Conservation (phyloP, 2,888 invertebrate genomes). For the Brachynemurus nebulosus region DNA sequence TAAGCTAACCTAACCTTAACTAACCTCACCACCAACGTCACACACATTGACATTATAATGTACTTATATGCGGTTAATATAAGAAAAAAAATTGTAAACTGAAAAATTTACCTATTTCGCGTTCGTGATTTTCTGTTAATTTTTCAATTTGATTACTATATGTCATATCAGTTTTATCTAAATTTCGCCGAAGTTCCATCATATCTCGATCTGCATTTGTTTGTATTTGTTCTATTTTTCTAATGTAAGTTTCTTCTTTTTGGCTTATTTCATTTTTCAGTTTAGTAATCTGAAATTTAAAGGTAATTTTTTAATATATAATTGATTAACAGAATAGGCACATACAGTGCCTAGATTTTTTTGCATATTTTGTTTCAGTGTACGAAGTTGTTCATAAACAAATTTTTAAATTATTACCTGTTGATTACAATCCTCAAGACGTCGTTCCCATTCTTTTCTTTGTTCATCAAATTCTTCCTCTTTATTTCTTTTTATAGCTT, state of each 20-base stretch:
- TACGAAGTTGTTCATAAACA: no score
- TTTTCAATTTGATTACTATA: constrained; percentile 60
- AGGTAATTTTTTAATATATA: not conserved
- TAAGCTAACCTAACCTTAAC: no score
- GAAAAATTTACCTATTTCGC: constrained; percentile 44
- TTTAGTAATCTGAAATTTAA: constrained; percentile 42
- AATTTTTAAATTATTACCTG: constrained; percentile 32
- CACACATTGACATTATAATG: not conserved
- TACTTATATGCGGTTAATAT: not conserved
- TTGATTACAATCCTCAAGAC: constrained; percentile 32
- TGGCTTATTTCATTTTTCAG: constrained; percentile 48
- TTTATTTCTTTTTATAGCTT: constrained; percentile 39
- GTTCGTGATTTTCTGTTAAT: constrained; percentile 46
- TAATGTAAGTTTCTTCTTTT: constrained; percentile 41
- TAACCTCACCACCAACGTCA: no score
- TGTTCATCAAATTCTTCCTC: constrained; percentile 39
- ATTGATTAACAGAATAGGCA: not conserved
- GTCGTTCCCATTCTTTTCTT: constrained; percentile 39
- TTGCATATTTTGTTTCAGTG: no score
- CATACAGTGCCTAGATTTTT: not conserved
- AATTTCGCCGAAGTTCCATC: constrained; percentile 51
- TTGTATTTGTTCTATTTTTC: constrained; percentile 43
- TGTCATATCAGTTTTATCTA: constrained; percentile 59
- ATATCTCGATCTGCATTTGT: constrained; percentile 54
- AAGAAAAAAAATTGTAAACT: not conserved